Evolutionary conservation across 1,140 invertebrate genomes (phyloP).

Genomic region (Microplitis demolitor): DNA sequence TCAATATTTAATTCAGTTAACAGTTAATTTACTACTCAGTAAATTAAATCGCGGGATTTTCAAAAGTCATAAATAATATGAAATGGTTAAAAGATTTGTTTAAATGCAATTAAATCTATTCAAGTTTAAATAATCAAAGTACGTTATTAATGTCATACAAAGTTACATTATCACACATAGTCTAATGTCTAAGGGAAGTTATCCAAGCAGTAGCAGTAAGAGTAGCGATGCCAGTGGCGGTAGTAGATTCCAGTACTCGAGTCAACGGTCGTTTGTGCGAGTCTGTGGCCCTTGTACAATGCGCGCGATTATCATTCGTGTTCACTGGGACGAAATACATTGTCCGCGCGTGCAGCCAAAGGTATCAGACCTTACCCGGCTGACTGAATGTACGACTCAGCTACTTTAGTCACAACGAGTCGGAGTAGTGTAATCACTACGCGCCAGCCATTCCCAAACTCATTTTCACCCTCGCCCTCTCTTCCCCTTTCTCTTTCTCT

Average conservation of each 20-base stretch:
- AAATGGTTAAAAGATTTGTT: neutral
- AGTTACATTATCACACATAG: slow-evolving; percentile 3
- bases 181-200: slow-evolving; percentile 9
- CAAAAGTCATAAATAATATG: neutral
- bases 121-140: neutral
- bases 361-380: slow-evolving; percentile 15
- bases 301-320: slow-evolving; percentile 22
- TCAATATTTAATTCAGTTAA: no score
- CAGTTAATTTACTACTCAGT: no score
- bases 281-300: slow-evolving; percentile 13
- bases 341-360: slow-evolving; percentile 20
- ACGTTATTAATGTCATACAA: slow-evolving; percentile 1
- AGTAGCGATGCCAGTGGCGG: no score
- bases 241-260: no score
- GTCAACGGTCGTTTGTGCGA: neutral
- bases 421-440: slow-evolving; percentile 15
- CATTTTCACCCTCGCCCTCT: neutral
- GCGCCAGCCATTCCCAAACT: slow-evolving; percentile 8
- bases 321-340: slow-evolving; percentile 28
- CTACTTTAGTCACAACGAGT: slow-evolving; percentile 12
- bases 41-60: no score
- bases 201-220: neutral
- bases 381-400: slow-evolving; percentile 15
- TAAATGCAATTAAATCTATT: neutral
- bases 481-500: no score